phyloP scores from a whole-genome alignment of 2,113 vertebrate species.

The Brachirus orientalis region DNA sequence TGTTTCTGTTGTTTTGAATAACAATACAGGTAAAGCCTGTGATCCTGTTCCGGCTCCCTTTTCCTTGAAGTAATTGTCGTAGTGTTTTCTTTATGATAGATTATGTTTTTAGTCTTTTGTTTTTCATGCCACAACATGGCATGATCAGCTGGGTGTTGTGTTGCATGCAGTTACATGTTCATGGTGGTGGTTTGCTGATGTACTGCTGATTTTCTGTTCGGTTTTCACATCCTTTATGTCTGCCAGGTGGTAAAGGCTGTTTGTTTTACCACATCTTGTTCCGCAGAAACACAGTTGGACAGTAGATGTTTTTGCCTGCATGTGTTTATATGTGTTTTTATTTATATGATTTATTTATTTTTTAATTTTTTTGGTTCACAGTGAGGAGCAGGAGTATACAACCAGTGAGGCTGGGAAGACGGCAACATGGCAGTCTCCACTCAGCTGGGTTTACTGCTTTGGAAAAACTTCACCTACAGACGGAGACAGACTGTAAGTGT shows the following conservation, averaged over 20 bases:
- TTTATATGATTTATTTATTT: no score
- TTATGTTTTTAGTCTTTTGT: no score
- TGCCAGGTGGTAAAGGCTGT: no score
- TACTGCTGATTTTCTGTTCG: no score
- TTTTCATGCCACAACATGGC: background rate
- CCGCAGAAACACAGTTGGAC: no score
- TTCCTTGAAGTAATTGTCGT: background rate
- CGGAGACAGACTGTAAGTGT: slow-evolving; percentile 93
- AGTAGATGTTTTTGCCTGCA: no score
- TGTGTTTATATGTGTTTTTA: no score
- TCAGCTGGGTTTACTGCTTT: slow-evolving; percentile 93
- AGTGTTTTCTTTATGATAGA: no score
- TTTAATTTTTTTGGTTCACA: slow-evolving; percentile 60
- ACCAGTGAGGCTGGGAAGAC: slow-evolving; percentile 71
- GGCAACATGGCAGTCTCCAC: slow-evolving; percentile 90
- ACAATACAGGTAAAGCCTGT: background rate
- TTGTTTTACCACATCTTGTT: no score
- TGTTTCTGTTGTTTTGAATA: background rate
- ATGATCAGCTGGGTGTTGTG: background rate
- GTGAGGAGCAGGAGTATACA: slow-evolving; percentile 82
- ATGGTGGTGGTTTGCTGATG: slow-evolving; percentile 9
- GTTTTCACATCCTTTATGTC: no score
- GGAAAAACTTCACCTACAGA: slow-evolving; percentile 98
- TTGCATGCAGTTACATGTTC: background rate
- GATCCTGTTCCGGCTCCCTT: slow-evolving; percentile 1